These are phyloP conservation scores for Athrips mouffetella DNA, from an alignment of 2,888 invertebrate genomes.

Conservation along the genomic window DNA sequence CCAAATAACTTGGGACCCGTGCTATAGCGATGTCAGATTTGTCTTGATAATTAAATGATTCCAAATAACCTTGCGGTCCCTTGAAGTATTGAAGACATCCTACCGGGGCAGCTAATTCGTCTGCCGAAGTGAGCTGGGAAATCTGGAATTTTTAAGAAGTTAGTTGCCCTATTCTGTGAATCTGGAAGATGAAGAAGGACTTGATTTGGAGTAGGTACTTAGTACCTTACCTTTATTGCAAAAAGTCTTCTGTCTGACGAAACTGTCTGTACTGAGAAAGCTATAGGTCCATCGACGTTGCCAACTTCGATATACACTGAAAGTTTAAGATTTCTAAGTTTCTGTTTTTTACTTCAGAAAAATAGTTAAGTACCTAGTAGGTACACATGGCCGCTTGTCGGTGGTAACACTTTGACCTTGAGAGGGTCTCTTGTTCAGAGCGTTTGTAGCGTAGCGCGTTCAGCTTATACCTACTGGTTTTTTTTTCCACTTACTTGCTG, in stretches of 20 bases:
- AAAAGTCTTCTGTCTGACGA: conserved; percentile 77
- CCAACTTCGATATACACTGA: conserved; percentile 86
- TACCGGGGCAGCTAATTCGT: conserved; percentile 65
- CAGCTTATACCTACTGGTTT: no score
- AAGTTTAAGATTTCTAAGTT: conserved; percentile 31
- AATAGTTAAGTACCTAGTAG: no score
- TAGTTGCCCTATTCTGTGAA: no score
- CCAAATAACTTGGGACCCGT: conserved; percentile 80
- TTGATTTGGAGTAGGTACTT: no score
- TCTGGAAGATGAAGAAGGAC: background rate
- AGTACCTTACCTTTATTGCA: conserved; percentile 79
- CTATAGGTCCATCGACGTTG: conserved; percentile 79
- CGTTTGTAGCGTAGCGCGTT: no score
- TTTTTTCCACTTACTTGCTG: no score
- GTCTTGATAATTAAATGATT: conserved; percentile 85
- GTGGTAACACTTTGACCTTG: no score
- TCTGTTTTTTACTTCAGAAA: background rate
- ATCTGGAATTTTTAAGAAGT: conserved; percentile 42
- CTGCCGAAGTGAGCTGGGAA: conserved; percentile 56
- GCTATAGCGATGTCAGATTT: conserved; percentile 74
- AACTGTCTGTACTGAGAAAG: conserved; percentile 80
- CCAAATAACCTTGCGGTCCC: conserved; percentile 77
- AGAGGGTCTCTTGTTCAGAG: no score
- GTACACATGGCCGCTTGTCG: no score
- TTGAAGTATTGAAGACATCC: conserved; percentile 83